These are phyloP conservation scores for Nephrotoma guestfalica DNA, from an alignment of 2,888 invertebrate genomes.

Conservation along the genomic window DNA sequence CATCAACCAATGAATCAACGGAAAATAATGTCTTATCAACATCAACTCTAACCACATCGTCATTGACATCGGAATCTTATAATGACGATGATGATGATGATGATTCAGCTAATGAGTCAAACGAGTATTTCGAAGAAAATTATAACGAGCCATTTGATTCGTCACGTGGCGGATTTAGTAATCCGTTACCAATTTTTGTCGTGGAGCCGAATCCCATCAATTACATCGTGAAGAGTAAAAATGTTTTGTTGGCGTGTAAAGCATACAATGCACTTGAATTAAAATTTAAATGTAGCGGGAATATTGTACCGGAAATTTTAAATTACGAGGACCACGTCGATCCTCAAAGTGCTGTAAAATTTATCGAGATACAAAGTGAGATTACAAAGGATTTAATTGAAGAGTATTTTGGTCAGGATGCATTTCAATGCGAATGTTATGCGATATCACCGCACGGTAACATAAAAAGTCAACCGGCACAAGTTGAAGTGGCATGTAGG, in stretches of 20 bases:
- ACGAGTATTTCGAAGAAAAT: not conserved
- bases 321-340: slow-evolving; percentile 73
- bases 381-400: slow-evolving; percentile 81
- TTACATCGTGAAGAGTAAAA: not conserved
- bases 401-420: slow-evolving; percentile 79
- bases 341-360: slow-evolving; percentile 74
- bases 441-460: slow-evolving; percentile 82
- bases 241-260: not conserved
- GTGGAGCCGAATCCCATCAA: not conserved
- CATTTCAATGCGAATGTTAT: slow-evolving; percentile 85
- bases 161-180: not conserved
- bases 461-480: slow-evolving; percentile 75
- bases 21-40: not conserved
- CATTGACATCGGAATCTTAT: not conserved
- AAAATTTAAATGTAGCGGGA: slow-evolving; percentile 76
- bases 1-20: not conserved
- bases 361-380: slow-evolving; percentile 73
- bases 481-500: slow-evolving; percentile 90
- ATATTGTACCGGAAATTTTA: slow-evolving; percentile 47
- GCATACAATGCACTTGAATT: not conserved
- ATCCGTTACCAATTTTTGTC: not conserved
- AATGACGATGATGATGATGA: not conserved
- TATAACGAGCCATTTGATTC: not conserved
- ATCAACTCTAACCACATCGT: not conserved
- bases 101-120: not conserved